Evolutionary conservation across 2,113 vertebrate species (phyloP), one percentile per base, ranked within the genome.

Genomic region (Micromys minutus): DNA sequence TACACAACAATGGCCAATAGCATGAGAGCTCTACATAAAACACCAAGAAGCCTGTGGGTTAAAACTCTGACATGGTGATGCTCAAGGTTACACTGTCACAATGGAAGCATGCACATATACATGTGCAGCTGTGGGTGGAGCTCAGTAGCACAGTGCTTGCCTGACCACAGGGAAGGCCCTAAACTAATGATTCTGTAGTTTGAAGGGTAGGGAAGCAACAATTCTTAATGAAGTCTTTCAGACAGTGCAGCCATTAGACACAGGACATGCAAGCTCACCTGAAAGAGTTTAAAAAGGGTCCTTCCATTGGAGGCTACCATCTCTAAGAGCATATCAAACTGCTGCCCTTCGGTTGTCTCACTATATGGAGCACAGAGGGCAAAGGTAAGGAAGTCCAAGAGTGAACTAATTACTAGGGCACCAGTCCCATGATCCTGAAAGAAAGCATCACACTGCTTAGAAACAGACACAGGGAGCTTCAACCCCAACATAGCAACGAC

Each of bases 361-460:
- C 99, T 99, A 97, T 99, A 99, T 1, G 99, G 99, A 95, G 99
- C 99, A 98, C 99, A 99, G n/a, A 99, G 99, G 91, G 99, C 99
- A 98, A 99, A 99, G 7, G 99, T 99, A 97, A 99, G 98, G 98
- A 99, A 99, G 98, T 99, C 99, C 98, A 99, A 98, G 96, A 99
- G 99, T 0, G 99, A 99, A 98, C 99, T 99, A 98, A 99, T 99
- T 96, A 99, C 99, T 94, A 99, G 98, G 88, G 99, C 99, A 97
- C 99, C 99, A 22, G 99, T 99, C 96, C 99, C 99, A 91, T 99
- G 99, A 95, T 99, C 99, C 99, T 99, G 98, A 91, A 97, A 95
- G 95, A 94, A 45, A 97, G 96, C 52, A 52, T 96, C 21, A 97
- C 11, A 61, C 24, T 50, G 50, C 65, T 52, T 92, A 29, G 50